Percentiles rank a stretch among this genome's conserved stretches.
These are phyloP conservation scores for Chaenogobius annularis DNA, from an alignment of 2,113 vertebrate genomes.

Conservation along the genomic window DNA sequence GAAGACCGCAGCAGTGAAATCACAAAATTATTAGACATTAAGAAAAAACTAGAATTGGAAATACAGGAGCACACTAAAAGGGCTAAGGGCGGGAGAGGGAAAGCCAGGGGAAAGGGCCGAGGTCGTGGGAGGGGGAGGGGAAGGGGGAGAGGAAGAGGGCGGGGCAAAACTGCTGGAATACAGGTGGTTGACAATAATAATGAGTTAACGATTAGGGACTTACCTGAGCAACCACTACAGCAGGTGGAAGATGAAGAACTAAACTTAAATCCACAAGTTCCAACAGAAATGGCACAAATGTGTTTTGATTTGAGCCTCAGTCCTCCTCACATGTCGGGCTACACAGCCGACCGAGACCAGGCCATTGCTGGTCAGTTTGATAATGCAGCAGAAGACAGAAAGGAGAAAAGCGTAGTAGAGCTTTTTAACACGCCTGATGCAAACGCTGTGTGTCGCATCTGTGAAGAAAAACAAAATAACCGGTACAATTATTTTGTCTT, in stretches of 20 bases:
- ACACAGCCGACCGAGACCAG: conserved; percentile 53
- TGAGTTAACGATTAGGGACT: conserved; percentile 46
- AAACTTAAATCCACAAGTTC: conserved; percentile 16
- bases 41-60: conserved; percentile 55
- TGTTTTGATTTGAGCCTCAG: conserved; percentile 56
- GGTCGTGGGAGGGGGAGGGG: conserved; percentile 41
- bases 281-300: conserved; percentile 45
- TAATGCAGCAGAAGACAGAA: conserved; percentile 35
- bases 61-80: conserved; percentile 45
- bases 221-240: conserved; percentile 43
- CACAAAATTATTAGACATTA: conserved; percentile 73
- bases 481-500: conserved; percentile 73
- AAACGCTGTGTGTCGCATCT: conserved; percentile 85
- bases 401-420: conserved; percentile 16
- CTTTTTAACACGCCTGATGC: conserved; percentile 62
- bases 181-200: conserved; percentile 53
- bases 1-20: conserved; percentile 82
- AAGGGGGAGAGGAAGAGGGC: conserved; percentile 54
- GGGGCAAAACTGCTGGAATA: conserved; percentile 52
- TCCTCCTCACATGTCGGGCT: conserved; percentile 63
- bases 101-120: conserved; percentile 53
- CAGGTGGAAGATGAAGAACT: conserved; percentile 61
- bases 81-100: conserved; percentile 47
- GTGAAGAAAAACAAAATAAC: conserved; percentile 87
- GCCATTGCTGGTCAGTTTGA: conserved; percentile 51